These are phyloP conservation scores for Hypsibius dujardini DNA, from an alignment of 1,140 invertebrate genomes.

Conservation along the genomic window DNA sequence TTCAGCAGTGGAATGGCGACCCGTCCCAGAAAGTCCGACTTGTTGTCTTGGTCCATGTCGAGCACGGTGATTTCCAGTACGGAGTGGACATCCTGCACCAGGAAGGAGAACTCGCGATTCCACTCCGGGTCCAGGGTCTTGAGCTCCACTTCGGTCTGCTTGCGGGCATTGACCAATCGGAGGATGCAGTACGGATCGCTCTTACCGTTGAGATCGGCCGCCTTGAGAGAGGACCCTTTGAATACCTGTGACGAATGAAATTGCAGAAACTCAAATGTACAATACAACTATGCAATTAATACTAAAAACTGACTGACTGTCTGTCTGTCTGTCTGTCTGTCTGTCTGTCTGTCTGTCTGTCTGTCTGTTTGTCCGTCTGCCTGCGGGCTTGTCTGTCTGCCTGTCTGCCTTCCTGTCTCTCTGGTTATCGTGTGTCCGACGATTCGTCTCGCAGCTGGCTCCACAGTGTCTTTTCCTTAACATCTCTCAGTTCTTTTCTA, in stretches of 20 bases:
- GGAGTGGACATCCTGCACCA: conserved; percentile 90
- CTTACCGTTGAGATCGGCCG: conserved; percentile 36
- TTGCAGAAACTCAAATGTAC: conserved; percentile 24
- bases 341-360: no score
- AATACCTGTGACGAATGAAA: conserved; percentile 25
- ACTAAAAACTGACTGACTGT: no score
- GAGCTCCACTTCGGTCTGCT: conserved; percentile 96
- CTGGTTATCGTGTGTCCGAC: not conserved
- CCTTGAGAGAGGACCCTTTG: conserved; percentile 29
- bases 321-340: no score
- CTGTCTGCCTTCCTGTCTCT: not conserved
- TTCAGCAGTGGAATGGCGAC: conserved; percentile 64
- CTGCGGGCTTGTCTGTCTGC: no score
- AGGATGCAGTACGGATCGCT: conserved; percentile 90
- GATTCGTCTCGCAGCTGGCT: conserved; percentile 25
- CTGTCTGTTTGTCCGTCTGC: no score
- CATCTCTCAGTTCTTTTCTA: conserved; percentile 71
- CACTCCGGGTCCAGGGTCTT: conserved; percentile 87
- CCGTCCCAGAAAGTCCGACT: conserved; percentile 90
- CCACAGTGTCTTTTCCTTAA: conserved; percentile 41
- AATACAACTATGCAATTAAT: conserved; percentile 12
- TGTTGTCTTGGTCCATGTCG: conserved; percentile 94
- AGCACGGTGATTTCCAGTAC: conserved; percentile 90
- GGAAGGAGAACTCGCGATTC: conserved; percentile 98
- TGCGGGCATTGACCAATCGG: conserved; percentile 74